phyloP scores from a whole-genome alignment of 2,113 vertebrate species.

The Meriones unguiculatus region DNA sequence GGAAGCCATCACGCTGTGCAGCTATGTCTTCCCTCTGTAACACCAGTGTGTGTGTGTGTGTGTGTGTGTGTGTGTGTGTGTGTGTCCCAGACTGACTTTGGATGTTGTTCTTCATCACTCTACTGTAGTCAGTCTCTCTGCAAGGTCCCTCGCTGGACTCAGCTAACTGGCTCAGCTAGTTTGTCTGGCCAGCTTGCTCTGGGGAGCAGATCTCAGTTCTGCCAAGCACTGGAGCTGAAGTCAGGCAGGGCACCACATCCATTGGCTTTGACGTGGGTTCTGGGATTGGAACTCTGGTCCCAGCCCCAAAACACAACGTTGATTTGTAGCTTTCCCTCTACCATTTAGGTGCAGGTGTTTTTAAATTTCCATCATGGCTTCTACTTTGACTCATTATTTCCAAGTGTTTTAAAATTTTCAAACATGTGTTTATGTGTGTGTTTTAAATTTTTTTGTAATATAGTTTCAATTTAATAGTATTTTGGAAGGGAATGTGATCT shows the following conservation, averaged over 20 bases:
- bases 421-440: neutral
- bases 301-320: neutral
- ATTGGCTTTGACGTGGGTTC: neutral
- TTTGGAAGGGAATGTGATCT: neutral
- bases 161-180: neutral
- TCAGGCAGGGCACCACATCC: neutral
- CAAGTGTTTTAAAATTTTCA: neutral
- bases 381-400: neutral
- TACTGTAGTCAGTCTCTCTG: neutral
- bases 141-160: neutral
- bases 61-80: too few species aligned
- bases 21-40: neutral
- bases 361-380: neutral
- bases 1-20: neutral
- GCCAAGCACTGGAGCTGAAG: neutral
- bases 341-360: neutral
- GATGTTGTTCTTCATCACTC: neutral
- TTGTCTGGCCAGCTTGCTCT: neutral
- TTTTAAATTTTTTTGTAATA: neutral
- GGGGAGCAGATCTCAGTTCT: neutral
- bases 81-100: neutral
- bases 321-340: neutral
- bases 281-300: neutral
- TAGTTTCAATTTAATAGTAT: neutral
- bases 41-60: neutral